Conservation (phyloP, 2,113 vertebrate genomes). For the Butorides virescens region DNA sequence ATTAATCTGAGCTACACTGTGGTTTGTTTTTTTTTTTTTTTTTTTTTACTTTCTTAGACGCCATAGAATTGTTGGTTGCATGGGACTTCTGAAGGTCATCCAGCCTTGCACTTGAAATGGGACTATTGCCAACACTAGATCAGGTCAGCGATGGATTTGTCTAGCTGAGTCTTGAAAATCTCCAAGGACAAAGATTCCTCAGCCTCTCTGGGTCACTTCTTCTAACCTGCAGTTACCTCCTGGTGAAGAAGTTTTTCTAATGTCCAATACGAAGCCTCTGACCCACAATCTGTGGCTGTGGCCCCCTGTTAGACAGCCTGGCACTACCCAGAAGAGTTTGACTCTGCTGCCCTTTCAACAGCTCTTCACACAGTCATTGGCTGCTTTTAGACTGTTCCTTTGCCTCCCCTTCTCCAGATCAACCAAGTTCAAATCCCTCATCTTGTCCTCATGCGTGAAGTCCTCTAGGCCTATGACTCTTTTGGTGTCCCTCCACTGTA, state of each 20-base stretch:
- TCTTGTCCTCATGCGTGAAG: rapidly evolving
- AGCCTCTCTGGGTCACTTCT: not conserved
- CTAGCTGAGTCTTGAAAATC: not conserved
- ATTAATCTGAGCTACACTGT: not conserved
- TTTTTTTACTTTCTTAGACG: not conserved
- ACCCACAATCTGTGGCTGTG: not conserved
- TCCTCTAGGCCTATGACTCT: too few relatives aligned
- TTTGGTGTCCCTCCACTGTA: not conserved
- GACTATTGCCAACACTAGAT: not conserved
- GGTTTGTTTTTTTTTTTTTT: too few relatives aligned
- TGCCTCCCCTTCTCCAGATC: not conserved
- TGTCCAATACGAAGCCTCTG: not conserved
- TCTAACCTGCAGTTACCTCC: not conserved
- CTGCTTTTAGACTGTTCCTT: rapidly evolving
- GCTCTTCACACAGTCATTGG: rapidly evolving
- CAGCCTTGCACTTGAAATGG: not conserved
- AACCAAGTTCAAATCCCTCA: not conserved
- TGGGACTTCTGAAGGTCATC: not conserved
- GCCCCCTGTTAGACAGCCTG: not conserved
- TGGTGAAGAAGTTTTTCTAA: not conserved
- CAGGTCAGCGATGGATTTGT: not conserved
- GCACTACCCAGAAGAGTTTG: not conserved
- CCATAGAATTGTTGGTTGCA: not conserved
- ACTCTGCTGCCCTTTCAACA: not conserved
- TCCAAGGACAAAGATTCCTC: not conserved